These are phyloP conservation scores for Archivesica marissinica DNA, from an alignment of 1,140 invertebrate species.

Conservation along the genomic window DNA sequence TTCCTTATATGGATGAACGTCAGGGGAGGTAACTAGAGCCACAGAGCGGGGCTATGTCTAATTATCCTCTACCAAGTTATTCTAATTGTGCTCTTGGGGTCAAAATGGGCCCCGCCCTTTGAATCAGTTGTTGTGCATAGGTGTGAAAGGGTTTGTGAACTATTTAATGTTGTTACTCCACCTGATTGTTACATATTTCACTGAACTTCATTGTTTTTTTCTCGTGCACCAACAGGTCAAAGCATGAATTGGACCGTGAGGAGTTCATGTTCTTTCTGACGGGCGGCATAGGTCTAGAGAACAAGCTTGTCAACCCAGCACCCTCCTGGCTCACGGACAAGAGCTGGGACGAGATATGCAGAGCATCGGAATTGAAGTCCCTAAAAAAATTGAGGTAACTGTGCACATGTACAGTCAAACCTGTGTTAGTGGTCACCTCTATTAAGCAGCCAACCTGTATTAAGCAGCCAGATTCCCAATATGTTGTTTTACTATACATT, in stretches of 20 bases:
- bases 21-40: too few species aligned
- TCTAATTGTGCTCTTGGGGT: background rate
- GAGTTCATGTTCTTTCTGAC: slow-evolving; percentile 84
- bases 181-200: background rate
- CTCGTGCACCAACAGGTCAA: slow-evolving; percentile 73
- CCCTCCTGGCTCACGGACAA: slow-evolving; percentile 83
- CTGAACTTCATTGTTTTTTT: background rate
- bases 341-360: slow-evolving; percentile 84
- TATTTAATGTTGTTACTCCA: background rate
- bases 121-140: too few species aligned
- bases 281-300: slow-evolving; percentile 83
- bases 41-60: too few species aligned
- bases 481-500: too few species aligned
- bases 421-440: too few species aligned
- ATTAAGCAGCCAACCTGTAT: too few species aligned
- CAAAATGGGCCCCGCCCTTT: background rate
- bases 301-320: slow-evolving; percentile 83
- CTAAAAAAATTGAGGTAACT: slow-evolving; percentile 82
- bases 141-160: too few species aligned
- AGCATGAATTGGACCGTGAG: slow-evolving; percentile 78
- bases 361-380: slow-evolving; percentile 78
- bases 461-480: too few species aligned
- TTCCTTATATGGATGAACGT: too few species aligned
- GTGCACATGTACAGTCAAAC: too few species aligned
- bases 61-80: background rate